Evolutionary conservation across 2,113 vertebrate species (phyloP).

Genomic region (Limanda limanda): DNA sequence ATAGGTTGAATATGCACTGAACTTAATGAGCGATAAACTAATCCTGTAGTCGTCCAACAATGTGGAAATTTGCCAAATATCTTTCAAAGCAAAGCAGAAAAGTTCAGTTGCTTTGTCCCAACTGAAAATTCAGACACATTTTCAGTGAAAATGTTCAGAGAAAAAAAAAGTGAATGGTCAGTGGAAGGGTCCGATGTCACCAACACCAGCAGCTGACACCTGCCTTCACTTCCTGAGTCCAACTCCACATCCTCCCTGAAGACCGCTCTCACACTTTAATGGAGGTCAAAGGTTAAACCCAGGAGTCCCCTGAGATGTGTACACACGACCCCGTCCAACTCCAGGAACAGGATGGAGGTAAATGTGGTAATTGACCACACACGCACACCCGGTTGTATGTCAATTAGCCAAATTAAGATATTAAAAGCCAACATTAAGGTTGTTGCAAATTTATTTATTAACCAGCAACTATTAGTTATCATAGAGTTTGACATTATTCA

Average conservation of each 20-base stretch:
- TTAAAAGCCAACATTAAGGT: not conserved
- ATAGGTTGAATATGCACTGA: not conserved
- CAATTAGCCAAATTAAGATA: constrained; percentile 1
- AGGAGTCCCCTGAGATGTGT: constrained; percentile 32
- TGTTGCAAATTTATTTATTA: not conserved
- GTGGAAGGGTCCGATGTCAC: constrained; percentile 35
- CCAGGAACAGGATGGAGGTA: constrained; percentile 22
- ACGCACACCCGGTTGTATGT: constrained; percentile 5
- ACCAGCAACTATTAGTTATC: no score
- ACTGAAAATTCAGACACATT: not conserved
- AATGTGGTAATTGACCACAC: constrained; percentile 43
- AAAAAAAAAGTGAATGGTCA: not conserved
- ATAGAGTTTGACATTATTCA: no score
- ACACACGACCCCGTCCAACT: constrained; percentile 21
- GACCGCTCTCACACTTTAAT: constrained; percentile 32
- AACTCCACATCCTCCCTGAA: constrained; percentile 45
- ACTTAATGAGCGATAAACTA: not conserved
- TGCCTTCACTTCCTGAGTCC: constrained; percentile 59
- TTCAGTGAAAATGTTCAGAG: not conserved
- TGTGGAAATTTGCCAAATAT: not conserved
- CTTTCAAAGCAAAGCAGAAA: not conserved
- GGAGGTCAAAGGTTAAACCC: constrained; percentile 67
- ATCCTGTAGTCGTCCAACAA: no score
- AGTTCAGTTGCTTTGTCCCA: not conserved
- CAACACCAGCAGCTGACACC: constrained; percentile 71